phyloP scores from a whole-genome alignment of 2,888 invertebrate species.

The Iselma pallidipennis region DNA sequence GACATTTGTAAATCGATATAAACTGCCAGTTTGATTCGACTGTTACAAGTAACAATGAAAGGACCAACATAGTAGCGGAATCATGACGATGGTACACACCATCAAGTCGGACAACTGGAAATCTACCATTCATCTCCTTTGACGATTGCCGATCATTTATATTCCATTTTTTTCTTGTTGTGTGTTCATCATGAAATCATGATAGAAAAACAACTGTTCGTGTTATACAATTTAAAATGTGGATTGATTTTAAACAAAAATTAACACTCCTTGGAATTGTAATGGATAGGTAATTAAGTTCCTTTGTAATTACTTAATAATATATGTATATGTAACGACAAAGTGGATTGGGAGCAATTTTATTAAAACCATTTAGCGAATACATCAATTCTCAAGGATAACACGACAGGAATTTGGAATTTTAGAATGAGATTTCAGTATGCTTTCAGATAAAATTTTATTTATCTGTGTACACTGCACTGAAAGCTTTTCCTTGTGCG shows the following conservation, averaged over 20 bases:
- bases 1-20: constrained; percentile 29
- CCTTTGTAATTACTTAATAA: no score
- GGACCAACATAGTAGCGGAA: not conserved
- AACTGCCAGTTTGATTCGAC: constrained; percentile 31
- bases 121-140: not conserved
- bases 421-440: no score
- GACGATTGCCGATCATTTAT: not conserved
- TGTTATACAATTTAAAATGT: not conserved
- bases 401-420: no score
- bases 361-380: no score
- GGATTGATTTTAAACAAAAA: not conserved
- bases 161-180: not conserved
- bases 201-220: not conserved
- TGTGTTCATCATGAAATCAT: no score
- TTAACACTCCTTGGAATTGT: not conserved
- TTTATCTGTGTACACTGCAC: no score
- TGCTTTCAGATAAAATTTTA: no score
- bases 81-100: not conserved
- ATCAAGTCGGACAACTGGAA: constrained; percentile 1
- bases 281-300: no score
- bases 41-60: constrained; percentile 31
- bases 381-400: no score
- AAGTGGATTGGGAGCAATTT: no score
- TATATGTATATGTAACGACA: no score
- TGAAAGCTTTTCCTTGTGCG: no score